Evolutionary conservation across 1,140 invertebrate species (phyloP).

Genomic region (Magallana gigas): DNA sequence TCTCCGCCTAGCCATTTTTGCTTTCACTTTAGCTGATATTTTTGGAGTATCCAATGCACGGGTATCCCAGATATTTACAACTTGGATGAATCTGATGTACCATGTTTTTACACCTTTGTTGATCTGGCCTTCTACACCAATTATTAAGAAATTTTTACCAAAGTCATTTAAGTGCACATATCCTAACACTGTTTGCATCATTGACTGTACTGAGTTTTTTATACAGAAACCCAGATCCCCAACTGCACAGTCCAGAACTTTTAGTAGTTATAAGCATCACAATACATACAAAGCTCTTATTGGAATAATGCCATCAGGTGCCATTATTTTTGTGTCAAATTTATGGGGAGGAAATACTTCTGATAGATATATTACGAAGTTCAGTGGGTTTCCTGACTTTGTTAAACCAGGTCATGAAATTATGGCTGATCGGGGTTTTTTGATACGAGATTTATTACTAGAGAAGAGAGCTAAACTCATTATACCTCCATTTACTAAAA

Average conservation of each 20-base stretch:
- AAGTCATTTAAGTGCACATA: not conserved
- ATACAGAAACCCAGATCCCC: not conserved
- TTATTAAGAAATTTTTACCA: not conserved
- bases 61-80: conserved; percentile 38
- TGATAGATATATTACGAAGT: conserved; percentile 21
- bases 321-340: conserved; percentile 49
- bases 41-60: not conserved
- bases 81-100: not conserved
- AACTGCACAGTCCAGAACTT: conserved; percentile 29
- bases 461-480: conserved; percentile 28
- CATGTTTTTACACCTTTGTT: not conserved
- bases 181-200: conserved; percentile 7
- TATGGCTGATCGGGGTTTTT: conserved; percentile 53
- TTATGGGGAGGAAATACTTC: conserved; percentile 42
- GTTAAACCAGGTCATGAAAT: conserved; percentile 38
- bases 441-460: conserved; percentile 41
- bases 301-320: conserved; percentile 41
- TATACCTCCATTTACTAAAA: conserved; percentile 49
- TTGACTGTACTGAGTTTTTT: conserved; percentile 52
- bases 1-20: not conserved
- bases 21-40: not conserved
- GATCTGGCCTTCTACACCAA: not conserved
- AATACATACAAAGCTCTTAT: conserved; percentile 51
- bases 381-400: conserved; percentile 39
- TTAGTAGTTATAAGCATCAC: conserved; percentile 41